Evolutionary conservation across 2,113 vertebrate species (phyloP).

Genomic region (Salminus brasiliensis): DNA sequence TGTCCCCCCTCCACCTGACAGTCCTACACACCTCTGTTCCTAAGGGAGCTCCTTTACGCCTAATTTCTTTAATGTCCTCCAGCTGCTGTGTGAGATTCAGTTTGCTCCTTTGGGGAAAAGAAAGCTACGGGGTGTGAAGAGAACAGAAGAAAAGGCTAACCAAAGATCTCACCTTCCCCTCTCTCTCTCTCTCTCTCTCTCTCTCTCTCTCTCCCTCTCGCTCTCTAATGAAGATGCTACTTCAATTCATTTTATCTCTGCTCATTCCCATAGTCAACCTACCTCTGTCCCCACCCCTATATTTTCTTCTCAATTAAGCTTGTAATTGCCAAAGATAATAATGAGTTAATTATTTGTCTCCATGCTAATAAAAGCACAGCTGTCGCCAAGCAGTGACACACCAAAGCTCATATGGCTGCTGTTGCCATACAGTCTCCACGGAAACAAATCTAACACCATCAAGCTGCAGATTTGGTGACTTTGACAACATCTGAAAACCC

Average conservation of each 20-base stretch:
- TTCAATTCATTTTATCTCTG: constrained; percentile 1
- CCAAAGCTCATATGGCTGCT: background rate
- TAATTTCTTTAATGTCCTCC: constrained; percentile 41
- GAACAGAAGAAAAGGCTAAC: background rate
- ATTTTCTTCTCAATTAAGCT: constrained; percentile 50
- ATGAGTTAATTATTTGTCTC: constrained; percentile 43
- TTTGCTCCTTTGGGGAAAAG: background rate
- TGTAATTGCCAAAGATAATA: constrained; percentile 54
- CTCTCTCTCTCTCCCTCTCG: background rate
- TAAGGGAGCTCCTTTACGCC: constrained; percentile 11
- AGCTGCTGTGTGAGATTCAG: constrained; percentile 20
- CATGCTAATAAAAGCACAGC: constrained; percentile 52
- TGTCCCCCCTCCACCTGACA: constrained; percentile 34
- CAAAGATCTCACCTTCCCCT: background rate
- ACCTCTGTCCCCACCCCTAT: background rate
- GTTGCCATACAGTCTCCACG: background rate
- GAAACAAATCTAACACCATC: background rate
- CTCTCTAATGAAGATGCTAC: background rate
- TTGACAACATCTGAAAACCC: background rate
- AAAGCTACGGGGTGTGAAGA: background rate
- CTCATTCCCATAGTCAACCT: background rate
- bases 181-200: background rate
- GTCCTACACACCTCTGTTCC: constrained; percentile 8
- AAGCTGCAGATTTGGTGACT: background rate
- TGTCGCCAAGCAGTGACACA: constrained; percentile 15